Percentiles rank a stretch among this genome's conserved stretches.
Evolutionary conservation across 2,888 invertebrate genomes (phyloP).

Genomic region (Scrobipalpa atriplicella): DNA sequence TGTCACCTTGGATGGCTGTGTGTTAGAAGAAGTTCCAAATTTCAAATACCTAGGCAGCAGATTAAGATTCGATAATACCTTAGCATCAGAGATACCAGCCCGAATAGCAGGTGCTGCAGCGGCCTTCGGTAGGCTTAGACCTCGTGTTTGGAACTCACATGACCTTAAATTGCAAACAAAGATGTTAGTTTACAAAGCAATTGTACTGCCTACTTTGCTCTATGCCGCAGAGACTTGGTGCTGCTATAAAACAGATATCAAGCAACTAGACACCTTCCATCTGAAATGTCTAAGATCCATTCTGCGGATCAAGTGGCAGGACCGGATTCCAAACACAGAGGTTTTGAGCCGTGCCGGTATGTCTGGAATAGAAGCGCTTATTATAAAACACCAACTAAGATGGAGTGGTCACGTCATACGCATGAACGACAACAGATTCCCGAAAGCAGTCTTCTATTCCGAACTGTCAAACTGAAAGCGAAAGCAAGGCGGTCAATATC

Average conservation of each 20-base stretch:
- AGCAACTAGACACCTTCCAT: neutral
- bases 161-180: too few species aligned
- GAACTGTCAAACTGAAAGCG: too few species aligned
- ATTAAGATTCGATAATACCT: slow-evolving; percentile 16
- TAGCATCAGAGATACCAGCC: slow-evolving; percentile 22
- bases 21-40: slow-evolving; percentile 18
- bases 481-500: too few species aligned
- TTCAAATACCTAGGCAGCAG: slow-evolving; percentile 22
- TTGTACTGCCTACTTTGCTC: too few species aligned
- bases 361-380: neutral
- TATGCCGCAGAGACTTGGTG: too few species aligned
- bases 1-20: slow-evolving; percentile 1
- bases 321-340: neutral
- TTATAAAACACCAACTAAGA: neutral
- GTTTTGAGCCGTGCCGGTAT: neutral
- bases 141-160: slow-evolving; percentile 20
- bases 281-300: neutral
- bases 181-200: too few species aligned
- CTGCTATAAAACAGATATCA: too few species aligned
- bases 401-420: neutral
- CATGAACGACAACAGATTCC: neutral
- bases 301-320: neutral
- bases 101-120: slow-evolving; percentile 19
- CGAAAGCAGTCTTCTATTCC: too few species aligned
- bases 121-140: neutral